These are phyloP conservation scores for Apus apus DNA, from an alignment of 2,113 vertebrate genomes.

Conservation along the genomic window DNA sequence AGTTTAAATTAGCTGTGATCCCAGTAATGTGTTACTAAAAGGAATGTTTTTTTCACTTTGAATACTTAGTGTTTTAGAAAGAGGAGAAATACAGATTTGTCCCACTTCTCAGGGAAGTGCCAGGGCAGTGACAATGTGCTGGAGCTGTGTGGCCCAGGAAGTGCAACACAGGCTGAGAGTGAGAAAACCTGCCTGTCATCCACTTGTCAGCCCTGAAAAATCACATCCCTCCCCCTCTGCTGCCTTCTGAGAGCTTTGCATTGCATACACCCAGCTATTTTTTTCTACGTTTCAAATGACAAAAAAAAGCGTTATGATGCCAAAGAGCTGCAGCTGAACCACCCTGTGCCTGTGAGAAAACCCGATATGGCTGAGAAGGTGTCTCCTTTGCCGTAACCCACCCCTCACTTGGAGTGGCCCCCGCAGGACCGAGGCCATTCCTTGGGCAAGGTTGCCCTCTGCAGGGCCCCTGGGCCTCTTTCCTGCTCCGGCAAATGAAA, in stretches of 20 bases:
- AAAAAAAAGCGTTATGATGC: not conserved
- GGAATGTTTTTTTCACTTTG: not conserved
- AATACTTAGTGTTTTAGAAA: not conserved
- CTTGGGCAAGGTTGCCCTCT: slow-evolving; percentile 77
- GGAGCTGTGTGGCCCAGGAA: not conserved
- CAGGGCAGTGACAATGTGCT: not conserved
- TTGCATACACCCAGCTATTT: not conserved
- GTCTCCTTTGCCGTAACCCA: not conserved
- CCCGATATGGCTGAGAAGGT: not conserved
- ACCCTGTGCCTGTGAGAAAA: not conserved
- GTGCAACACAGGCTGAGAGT: not conserved
- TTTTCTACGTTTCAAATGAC: not conserved
- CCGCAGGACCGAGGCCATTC: not conserved
- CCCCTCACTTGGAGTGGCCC: accelerated
- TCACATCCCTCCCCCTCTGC: not conserved
- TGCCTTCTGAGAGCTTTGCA: not conserved
- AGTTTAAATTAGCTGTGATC: not conserved
- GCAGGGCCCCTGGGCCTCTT: not conserved
- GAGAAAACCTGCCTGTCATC: not conserved
- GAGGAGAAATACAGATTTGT: not conserved
- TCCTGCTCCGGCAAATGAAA: not conserved
- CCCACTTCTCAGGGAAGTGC: not conserved
- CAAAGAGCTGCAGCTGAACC: not conserved
- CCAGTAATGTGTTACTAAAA: not conserved
- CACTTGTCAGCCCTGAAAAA: not conserved